Evolutionary conservation across 2,113 vertebrate species (phyloP), one percentile per base, ranked within the genome.

Genomic region (Eudyptes chrysolophus): DNA sequence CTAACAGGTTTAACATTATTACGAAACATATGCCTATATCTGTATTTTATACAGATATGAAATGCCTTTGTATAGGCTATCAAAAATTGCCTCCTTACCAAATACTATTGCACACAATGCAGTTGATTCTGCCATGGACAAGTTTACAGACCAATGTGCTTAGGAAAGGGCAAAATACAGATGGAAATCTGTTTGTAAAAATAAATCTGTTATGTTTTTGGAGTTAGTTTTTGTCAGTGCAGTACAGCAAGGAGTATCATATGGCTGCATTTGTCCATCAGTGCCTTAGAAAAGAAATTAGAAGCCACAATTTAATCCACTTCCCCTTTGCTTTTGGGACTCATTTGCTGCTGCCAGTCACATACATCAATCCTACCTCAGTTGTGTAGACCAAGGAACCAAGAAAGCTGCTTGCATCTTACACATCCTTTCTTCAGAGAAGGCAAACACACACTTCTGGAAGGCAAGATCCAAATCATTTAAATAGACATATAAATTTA

Each of bases 201-300:
- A 34, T 40, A 79, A 71, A 55, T n/a, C 24, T 36, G 8, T 57
- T 74, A 46, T 38, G 15, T 22, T 95, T 89, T 60, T 84, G 42
- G 11, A 81, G 51, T 25, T 80, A 64, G 1, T 16, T 82, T 77
- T 60, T 58, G 15, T 57, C 72, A 75, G 21, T 16, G 22, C 32
- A 81, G 10, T 58, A 32, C 17, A 70, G 11, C 16, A 61, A 75
- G 27, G 29, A 26, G 52, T 92, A 70, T 89, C 65, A 51, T 44
- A 64, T 57, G 30, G 48, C 65, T 71, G 24, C 40, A 65, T 55
- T 74, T 77, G 49, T 51, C 48, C 48, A 76, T 75, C 34, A 61
- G 15, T 69, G 78, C 36, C 70, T 79, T 69, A 76, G 54, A 57
- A 90, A 92, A 72, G 48, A 71, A 94, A 83, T 64, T 78, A 82